phyloP scores from a whole-genome alignment of 2,888 invertebrate species.

The Piscicola geometra region DNA sequence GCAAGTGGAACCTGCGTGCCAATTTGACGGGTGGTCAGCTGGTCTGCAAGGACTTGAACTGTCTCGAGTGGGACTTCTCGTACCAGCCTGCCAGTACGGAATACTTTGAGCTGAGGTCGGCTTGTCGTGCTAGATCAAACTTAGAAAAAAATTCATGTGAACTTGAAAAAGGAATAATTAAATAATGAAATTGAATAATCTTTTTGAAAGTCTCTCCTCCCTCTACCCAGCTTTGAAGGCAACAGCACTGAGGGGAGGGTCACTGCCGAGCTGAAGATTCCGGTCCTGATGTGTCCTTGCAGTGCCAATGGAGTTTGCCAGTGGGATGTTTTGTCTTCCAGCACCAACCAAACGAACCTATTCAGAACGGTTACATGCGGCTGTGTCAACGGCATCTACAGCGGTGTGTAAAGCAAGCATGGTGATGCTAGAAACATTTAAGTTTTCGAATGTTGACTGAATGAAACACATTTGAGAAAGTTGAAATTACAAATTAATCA shows the following conservation, averaged over 20 bases:
- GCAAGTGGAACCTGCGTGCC: not conserved
- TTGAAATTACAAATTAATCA: too few species aligned
- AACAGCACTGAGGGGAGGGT: constrained; percentile 1
- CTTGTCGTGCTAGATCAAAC: too few species aligned
- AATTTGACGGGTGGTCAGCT: constrained; percentile 5
- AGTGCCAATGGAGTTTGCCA: constrained; percentile 21
- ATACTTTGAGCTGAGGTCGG: constrained; percentile 5
- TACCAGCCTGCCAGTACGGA: not conserved
- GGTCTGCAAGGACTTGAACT: not conserved
- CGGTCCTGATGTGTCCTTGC: constrained; percentile 28
- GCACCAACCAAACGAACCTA: not conserved
- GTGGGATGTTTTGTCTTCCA: too few species aligned
- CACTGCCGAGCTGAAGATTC: constrained; percentile 13
- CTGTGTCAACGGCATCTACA: not conserved
- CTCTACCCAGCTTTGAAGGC: constrained; percentile 24
- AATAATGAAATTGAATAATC: too few species aligned
- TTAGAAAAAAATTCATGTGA: not conserved
- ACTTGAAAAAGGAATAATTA: too few species aligned
- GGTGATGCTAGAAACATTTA: too few species aligned
- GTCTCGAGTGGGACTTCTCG: constrained; percentile 7
- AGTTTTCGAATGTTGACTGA: too few species aligned
- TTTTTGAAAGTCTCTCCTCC: too few species aligned
- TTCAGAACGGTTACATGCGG: not conserved
- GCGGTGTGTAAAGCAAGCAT: too few species aligned
- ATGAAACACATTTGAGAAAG: too few species aligned